Base-by-base conservation (phyloP, 2,113 vertebrate species). In the Melanocharis versteri region DNA sequence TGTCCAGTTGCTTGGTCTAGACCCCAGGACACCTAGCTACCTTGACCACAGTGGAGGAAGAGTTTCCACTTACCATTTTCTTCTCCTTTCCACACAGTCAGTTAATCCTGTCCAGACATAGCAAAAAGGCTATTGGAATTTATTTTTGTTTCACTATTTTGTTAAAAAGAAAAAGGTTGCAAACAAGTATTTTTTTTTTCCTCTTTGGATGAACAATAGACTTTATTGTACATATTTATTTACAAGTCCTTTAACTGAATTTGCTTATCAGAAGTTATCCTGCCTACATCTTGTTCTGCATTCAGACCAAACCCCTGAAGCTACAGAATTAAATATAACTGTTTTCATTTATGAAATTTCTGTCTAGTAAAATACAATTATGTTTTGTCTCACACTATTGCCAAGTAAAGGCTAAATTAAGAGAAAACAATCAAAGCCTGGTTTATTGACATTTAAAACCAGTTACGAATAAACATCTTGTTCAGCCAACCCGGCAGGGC, bases 361-460 rank as follows among this genome's bases (percentile, higher is more conserved):
- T 72, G 6, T 33, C 54, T 90, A 66, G 72, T 79, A 79, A 21
- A 89, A 60, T n/a, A 40, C 17, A 53, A 68, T 79, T 87, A 26
- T n/a, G 37, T 68, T 93, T 75, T 47, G 23, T 57, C 35, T 79
- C 65, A 42, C 35, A 64, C 35, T 44, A 72, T 22, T 44, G 5
- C 18, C 24, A 81, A 83, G 30, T 77, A 93, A 95, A 94, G 21
- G 39, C 83, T 88, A 83, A 92, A 80, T 86, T 68, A 81, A 82
- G 56, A 31, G 20, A 84, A 93, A 93, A 45, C 12, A 76, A 93
- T 48, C 3, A 75, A 92, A 86, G 6, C 2, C 28, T 65, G 7
- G 16, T 87, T 93, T 61, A 80, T 7, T 93, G 82, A 57, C 26
- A 48, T 93, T 86, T 90, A 57, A 90, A 93, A 48, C 6, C 35